A percentile compares a stretch with the other conserved stretches of the same genome.
These are phyloP conservation scores for Drosophila parvula DNA, from an alignment of 1,140 invertebrate genomes.

Conservation along the genomic window DNA sequence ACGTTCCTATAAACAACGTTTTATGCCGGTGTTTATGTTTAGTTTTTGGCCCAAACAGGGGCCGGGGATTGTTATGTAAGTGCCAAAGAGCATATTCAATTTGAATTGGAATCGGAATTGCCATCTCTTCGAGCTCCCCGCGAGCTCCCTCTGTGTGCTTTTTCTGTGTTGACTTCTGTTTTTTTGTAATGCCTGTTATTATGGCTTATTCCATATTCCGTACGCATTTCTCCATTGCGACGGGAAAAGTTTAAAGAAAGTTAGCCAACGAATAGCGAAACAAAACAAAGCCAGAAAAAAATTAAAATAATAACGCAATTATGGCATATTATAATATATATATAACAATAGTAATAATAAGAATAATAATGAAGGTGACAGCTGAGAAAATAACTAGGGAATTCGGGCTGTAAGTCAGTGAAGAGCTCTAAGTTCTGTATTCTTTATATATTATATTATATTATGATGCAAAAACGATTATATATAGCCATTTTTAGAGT, in stretches of 20 bases:
- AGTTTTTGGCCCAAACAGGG: conserved; percentile 35
- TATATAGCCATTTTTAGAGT: too few species aligned
- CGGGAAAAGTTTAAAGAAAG: conserved; percentile 56
- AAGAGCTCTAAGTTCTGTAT: background rate
- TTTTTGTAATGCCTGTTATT: conserved; percentile 3
- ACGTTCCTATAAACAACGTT: conserved; percentile 69
- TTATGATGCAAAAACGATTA: too few species aligned
- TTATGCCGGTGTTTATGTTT: conserved; percentile 70
- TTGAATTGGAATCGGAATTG: conserved; percentile 60
- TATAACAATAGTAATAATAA: conserved; percentile 11
- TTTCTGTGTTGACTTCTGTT: conserved; percentile 1
- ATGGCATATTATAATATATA: conserved; percentile 19
- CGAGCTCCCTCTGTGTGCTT: background rate
- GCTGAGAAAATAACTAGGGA: background rate
- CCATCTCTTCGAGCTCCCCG: background rate
- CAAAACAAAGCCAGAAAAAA: conserved; percentile 22
- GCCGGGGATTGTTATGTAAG: conserved; percentile 60
- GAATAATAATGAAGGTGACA: background rate
- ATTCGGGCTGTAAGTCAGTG: background rate
- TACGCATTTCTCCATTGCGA: conserved; percentile 24
- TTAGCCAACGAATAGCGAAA: conserved; percentile 15
- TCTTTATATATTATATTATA: too few species aligned
- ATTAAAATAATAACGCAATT: conserved; percentile 40
- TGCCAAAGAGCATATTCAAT: conserved; percentile 63
- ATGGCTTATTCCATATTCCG: conserved; percentile 52